These are phyloP conservation scores for Sebastiscus tertius DNA, from an alignment of 2,797 vertebrate genomes.

Conservation along the genomic window DNA sequence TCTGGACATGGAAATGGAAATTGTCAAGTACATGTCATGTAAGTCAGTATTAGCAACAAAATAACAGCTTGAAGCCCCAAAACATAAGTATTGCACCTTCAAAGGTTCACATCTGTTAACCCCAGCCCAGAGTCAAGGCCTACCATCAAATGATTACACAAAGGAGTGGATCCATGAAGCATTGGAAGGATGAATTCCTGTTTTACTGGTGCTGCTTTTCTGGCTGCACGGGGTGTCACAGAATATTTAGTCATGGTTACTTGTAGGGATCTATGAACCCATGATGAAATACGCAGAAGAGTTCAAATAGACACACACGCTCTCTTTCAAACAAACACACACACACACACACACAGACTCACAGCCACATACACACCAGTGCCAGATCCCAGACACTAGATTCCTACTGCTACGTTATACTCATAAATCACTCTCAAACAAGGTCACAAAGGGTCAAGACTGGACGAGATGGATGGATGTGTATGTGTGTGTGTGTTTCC, in stretches of 20 bases:
- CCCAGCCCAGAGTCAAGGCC: neutral
- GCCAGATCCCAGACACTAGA: slow-evolving; percentile 41
- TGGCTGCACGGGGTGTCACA: neutral
- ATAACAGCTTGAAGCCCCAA: neutral
- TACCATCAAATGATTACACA: neutral
- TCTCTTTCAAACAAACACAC: neutral
- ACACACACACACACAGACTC: neutral
- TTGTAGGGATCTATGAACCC: slow-evolving; percentile 29
- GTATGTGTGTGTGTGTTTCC: slow-evolving; percentile 39
- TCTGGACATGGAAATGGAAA: neutral
- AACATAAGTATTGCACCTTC: neutral
- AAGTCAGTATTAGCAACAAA: neutral
- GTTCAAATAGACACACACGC: slow-evolving; percentile 6
- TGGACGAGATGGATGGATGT: slow-evolving; percentile 41
- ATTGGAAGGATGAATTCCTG: neutral
- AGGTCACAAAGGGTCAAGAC: slow-evolving; percentile 60
- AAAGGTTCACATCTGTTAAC: neutral
- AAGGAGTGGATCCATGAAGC: neutral
- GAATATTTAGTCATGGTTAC: slow-evolving; percentile 34
- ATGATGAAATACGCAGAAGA: slow-evolving; percentile 21
- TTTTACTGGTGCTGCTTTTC: neutral
- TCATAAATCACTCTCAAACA: slow-evolving; percentile 73
- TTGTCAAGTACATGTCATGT: neutral
- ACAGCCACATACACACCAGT: neutral
- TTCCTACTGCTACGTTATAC: slow-evolving; percentile 38